A percentile compares a stretch with the other conserved stretches of the same genome.
These are phyloP conservation scores for Megalopta genalis DNA, from an alignment of 1,140 invertebrate genomes.

Conservation along the genomic window DNA sequence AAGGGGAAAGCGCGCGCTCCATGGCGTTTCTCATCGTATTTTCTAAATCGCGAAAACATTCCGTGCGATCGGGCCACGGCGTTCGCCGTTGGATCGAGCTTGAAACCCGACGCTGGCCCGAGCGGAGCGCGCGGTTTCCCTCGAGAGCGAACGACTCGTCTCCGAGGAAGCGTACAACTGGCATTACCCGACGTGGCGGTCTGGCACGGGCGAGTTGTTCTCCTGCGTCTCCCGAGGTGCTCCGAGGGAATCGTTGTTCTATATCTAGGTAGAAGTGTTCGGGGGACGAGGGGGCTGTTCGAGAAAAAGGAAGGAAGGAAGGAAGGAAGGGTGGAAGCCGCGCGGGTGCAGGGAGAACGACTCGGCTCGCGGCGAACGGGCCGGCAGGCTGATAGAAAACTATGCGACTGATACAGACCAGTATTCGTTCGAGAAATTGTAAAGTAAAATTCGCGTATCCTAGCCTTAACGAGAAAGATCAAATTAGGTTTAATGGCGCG, in stretches of 20 bases:
- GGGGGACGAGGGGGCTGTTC: too few relatives aligned
- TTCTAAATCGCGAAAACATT: conserved; percentile 23
- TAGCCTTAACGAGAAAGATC: conserved; percentile 73
- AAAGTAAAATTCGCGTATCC: conserved; percentile 68
- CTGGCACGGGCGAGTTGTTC: conserved; percentile 9
- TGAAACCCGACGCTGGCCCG: conserved; percentile 14
- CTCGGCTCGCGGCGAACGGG: background rate
- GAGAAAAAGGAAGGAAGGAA: too few relatives aligned
- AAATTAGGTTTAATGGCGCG: conserved; percentile 73
- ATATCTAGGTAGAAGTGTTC: too few relatives aligned
- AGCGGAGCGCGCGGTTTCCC: conserved; percentile 7
- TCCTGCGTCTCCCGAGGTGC: too few relatives aligned
- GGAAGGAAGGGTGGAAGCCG: too few relatives aligned
- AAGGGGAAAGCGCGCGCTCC: conserved; percentile 50
- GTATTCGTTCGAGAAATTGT: conserved; percentile 76
- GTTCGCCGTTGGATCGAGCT: background rate
- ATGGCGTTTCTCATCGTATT: background rate
- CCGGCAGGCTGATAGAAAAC: conserved; percentile 50
- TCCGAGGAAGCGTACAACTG: conserved; percentile 75
- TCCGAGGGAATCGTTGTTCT: too few relatives aligned
- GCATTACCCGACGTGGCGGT: conserved; percentile 70
- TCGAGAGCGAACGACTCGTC: conserved; percentile 34
- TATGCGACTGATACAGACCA: conserved; percentile 80
- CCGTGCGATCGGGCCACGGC: background rate
- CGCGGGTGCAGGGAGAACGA: background rate